Evolutionary conservation across 2,797 vertebrate species (phyloP), one percentile per base, ranked within the genome.

Genomic region (Onychomys arenicola): DNA sequence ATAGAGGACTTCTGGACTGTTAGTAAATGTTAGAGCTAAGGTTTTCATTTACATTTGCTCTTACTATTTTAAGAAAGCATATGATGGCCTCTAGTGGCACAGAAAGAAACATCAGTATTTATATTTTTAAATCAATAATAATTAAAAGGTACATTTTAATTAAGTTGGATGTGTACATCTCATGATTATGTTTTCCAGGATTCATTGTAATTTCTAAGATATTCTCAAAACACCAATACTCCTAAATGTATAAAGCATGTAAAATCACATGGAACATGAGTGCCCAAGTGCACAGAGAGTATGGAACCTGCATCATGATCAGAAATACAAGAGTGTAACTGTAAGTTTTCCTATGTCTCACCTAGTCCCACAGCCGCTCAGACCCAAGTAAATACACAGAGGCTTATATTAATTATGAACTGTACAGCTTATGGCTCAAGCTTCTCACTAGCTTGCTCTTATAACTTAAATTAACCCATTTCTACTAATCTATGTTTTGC

Each of bases 41-140:
- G 55, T 89, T 75, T 84, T 93, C 57, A 98, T 98, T 98, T 98
- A 90, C 97, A 98, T 98, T 97, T 91, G 34, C 84, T 96, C 82
- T 96, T 97, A 97, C 96, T 98, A 98, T 96, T 98, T 98, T 98
- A 95, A 98, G 97, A 98, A 98, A 98, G 98, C 83, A 89, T 98
- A 97, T 95, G 98, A 98, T 98, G 98, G 98, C 98, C 98, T 98
- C 98, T 98, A 99, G 98, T 99, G 98, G 98, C 96, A 96, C 92
- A 98, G 89, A 93, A 97, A 8, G 55, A 80, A 97, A 94, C 57
- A 93, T 93, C 96, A 93, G 63, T 93, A 89, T 57, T 94, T 97
- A 32, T n/a, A 32, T 82, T 90, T 94, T 94, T 29, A 49, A 63
- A 77, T 80, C 69, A 96, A 97, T 91, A 92, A 71, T 34, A 83